A percentile compares a stretch with the other conserved stretches of the same genome.
phyloP scores from a whole-genome alignment of 2,113 vertebrate species.

The Notarius quadriscutis region DNA sequence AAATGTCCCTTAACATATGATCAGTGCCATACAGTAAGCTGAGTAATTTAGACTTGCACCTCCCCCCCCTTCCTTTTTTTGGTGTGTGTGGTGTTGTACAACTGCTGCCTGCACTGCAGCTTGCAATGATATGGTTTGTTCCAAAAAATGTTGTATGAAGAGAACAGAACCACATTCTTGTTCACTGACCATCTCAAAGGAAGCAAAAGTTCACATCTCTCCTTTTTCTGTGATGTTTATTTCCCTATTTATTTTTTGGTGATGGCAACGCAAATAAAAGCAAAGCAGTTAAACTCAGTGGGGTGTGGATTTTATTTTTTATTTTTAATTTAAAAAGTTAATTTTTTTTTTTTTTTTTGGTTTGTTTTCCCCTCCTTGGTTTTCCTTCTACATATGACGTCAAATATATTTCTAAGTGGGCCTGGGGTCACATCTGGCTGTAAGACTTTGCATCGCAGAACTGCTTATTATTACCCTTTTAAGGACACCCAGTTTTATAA shows the following conservation, averaged over 20 bases:
- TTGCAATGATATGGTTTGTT: conserved; percentile 14
- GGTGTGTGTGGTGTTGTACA: conserved; percentile 1
- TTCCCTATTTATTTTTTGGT: conserved; percentile 49
- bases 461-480: neutral
- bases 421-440: neutral
- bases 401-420: neutral
- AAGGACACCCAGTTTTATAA: neutral
- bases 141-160: neutral
- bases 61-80: neutral
- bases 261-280: conserved; percentile 42
- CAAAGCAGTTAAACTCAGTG: conserved; percentile 18
- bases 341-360: neutral
- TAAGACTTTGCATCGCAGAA: neutral
- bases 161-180: neutral
- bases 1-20: conserved; percentile 9
- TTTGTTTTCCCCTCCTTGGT: too few relatives aligned
- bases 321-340: too few relatives aligned
- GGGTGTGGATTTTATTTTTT: too few relatives aligned
- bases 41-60: neutral
- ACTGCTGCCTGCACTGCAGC: conserved; percentile 10
- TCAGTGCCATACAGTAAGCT: conserved; percentile 37
- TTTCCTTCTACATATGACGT: neutral
- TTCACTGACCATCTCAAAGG: neutral
- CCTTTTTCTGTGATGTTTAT: conserved; percentile 45
- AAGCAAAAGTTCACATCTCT: conserved; percentile 24